Base-by-base conservation (phyloP, 2,797 vertebrate species). In the Microtus agrestis region DNA sequence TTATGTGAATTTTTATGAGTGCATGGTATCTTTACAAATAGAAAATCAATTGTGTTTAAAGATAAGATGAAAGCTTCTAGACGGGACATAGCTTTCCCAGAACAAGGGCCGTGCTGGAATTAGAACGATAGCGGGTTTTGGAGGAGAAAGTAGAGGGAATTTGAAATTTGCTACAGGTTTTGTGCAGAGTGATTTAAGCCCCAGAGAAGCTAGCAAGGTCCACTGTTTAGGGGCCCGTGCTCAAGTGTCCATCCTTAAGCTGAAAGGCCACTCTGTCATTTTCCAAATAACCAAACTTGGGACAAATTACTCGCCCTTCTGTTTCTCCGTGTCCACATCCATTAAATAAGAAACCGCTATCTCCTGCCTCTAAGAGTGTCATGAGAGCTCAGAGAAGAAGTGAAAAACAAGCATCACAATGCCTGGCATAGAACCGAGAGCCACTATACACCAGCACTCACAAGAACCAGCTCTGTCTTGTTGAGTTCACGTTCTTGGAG, bases 21-120 rank as follows among this genome's bases (percentile, higher is more conserved):
- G n/a, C 2, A 17, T 59, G 90, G n/a, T 51, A 89, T 71, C 71
- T 91, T 95, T 96, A 93, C 87, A 94, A 87, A 85, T 12, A 93
- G 51, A 87, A 96, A 92, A 81, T 25, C 34, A 77, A 43, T 17
- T 80, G 1, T 43, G 71, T 95, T 78, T 56, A 94, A 94, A 54
- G 73, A 61, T 79, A 43, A 94, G 88, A 90, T 46, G 31, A 48
- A 95, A 92, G 85, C 21, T 78, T 73, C 31, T 93, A 73, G 63
- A 81, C 9, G 40, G 1, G 29, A 34, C 0, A n/a, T 6, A 74
- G 15, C n/a, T 84, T 56, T 90, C 29, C 76, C 67, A 37, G 63
- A 76, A 74, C 65, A 69, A 94, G 81, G 54, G 29, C 29, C 63
- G 6, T 2, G 88, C 73, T 95, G 40, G 89, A n/a, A 17, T 2